Conservation (phyloP, 23 tunicate genomes). For the Halocynthia roretzi region DNA sequence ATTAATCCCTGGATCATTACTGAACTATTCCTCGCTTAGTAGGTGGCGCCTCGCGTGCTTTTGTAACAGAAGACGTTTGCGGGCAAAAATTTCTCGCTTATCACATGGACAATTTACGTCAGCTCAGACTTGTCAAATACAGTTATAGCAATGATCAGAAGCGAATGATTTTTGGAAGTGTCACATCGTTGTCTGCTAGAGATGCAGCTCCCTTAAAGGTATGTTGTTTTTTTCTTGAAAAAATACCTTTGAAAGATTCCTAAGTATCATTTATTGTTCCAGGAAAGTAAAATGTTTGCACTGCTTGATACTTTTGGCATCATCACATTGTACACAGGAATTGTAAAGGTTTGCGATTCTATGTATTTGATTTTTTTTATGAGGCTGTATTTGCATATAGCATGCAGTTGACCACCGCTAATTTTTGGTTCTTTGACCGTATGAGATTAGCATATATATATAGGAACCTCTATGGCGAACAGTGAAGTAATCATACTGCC, state of each 20-base stretch:
- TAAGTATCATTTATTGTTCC: not conserved
- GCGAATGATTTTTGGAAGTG: slow-evolving; percentile 71
- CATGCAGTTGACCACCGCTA: not conserved
- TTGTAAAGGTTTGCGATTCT: slow-evolving; percentile 21
- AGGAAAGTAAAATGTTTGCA: slow-evolving; percentile 77
- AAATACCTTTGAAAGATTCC: too few species aligned
- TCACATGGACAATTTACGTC: slow-evolving; percentile 50
- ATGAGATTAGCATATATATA: too few species aligned
- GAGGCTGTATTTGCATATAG: not conserved
- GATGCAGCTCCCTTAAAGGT: slow-evolving; percentile 73
- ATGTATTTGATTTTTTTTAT: not conserved
- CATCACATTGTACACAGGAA: slow-evolving; percentile 60
- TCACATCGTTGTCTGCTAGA: slow-evolving; percentile 52
- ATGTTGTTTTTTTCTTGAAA: not conserved
- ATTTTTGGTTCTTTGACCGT: not conserved
- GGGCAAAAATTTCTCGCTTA: slow-evolving; percentile 68
- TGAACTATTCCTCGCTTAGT: not conserved
- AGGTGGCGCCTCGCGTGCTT: slow-evolving; percentile 76
- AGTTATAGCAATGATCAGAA: slow-evolving; percentile 45
- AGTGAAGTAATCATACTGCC: too few species aligned
- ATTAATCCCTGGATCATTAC: too few species aligned
- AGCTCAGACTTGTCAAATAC: slow-evolving; percentile 68
- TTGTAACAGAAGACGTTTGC: slow-evolving; percentile 63
- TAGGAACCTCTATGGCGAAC: too few species aligned
- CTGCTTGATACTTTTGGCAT: slow-evolving; percentile 61